These are phyloP conservation scores for Folsomia candida DNA, from an alignment of 2,888 invertebrate genomes.

Conservation along the genomic window DNA sequence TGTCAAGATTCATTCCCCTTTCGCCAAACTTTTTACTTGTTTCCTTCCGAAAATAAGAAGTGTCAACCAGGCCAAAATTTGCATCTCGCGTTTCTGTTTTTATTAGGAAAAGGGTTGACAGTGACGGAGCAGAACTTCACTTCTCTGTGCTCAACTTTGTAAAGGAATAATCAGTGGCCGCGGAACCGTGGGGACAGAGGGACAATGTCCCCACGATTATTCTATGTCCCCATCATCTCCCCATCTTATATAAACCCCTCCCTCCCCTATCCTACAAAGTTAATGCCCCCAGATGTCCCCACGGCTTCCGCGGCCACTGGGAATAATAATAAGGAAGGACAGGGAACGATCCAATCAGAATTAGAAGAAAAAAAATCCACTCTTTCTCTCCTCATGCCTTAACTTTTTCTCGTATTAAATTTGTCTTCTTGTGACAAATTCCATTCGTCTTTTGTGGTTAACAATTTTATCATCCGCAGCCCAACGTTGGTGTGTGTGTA, in stretches of 20 bases:
- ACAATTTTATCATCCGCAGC: too few species aligned
- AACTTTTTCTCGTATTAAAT: neutral
- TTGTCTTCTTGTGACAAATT: neutral
- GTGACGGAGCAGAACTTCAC: neutral
- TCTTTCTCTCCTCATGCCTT: neutral
- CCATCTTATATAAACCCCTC: too few species aligned
- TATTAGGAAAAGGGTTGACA: neutral
- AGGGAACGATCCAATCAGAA: neutral
- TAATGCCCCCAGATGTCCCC: too few species aligned
- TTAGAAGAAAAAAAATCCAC: neutral
- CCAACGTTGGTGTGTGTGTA: too few species aligned
- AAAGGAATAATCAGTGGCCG: too few species aligned
- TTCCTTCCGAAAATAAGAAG: neutral
- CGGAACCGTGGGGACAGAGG: too few species aligned
- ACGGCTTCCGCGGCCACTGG: too few species aligned
- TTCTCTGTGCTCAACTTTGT: neutral
- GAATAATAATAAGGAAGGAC: neutral
- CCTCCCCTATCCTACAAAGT: too few species aligned
- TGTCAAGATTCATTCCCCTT: too few species aligned
- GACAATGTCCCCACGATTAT: too few species aligned
- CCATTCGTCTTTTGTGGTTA: neutral
- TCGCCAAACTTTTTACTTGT: neutral
- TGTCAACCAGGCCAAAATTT: neutral
- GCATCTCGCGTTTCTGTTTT: neutral
- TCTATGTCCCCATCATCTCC: too few species aligned